A percentile compares a stretch with the other conserved stretches of the same genome.
Conservation (phyloP, 2,113 vertebrate genomes). For the Eclectus roratus region DNA sequence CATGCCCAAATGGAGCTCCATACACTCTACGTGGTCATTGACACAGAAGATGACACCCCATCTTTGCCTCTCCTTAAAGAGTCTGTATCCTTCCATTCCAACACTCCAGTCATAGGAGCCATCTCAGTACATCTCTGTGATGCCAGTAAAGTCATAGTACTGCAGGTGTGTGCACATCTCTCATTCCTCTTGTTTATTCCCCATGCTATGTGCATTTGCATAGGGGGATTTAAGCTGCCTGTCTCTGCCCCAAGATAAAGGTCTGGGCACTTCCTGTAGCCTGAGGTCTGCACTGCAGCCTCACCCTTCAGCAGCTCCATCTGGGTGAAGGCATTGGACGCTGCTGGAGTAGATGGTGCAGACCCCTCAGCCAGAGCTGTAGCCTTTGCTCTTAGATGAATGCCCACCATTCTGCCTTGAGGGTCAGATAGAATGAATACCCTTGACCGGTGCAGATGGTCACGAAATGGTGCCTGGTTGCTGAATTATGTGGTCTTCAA, state of each 20-base stretch:
- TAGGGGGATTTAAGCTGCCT: background rate
- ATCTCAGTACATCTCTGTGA: background rate
- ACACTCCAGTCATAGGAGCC: background rate
- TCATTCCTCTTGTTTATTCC: background rate
- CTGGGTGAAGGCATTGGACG: background rate
- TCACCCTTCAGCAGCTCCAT: background rate
- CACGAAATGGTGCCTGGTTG: background rate
- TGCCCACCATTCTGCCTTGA: background rate
- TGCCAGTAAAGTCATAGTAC: background rate
- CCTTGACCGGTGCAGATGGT: background rate
- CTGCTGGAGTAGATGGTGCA: background rate
- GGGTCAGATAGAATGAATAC: background rate
- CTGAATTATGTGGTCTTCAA: background rate
- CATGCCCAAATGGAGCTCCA: background rate
- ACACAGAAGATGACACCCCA: background rate
- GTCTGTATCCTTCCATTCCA: background rate
- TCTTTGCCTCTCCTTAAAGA: background rate
- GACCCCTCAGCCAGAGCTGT: background rate
- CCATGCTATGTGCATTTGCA: background rate
- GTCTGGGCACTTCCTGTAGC: background rate
- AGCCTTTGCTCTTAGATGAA: background rate
- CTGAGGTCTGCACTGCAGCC: background rate
- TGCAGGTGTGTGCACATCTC: background rate
- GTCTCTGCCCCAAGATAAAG: background rate
- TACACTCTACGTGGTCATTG: background rate